Evolutionary conservation across 2,888 invertebrate genomes (phyloP), one percentile per base, ranked within the genome.

Genomic region (Metacarcinus magister): DNA sequence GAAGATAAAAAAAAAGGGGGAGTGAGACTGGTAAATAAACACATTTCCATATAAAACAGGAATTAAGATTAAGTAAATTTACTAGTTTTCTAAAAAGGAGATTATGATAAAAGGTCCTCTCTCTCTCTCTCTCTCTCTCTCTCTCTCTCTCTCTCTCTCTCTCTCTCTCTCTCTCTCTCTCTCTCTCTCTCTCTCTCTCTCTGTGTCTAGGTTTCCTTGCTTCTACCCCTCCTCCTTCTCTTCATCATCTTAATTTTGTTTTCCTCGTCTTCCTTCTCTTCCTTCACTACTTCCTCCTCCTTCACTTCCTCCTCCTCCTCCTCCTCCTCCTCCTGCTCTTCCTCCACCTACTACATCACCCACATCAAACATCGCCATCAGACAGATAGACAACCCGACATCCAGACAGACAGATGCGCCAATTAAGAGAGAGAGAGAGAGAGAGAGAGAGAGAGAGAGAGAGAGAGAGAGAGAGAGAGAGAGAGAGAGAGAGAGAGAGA

Each of bases 111-210:
- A 23, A 19, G n/a, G 5, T n/a, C 1, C 67, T 1, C 67, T 23
- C 67, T 13, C 67, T 23, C 67, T 67, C 67, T 67, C 67, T 67
- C 67, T 67, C 67, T 67, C 67, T 67, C 67, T 67, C 67, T 67
- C 67, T 67, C 67, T 67, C 67, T n/a, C n/a, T 67, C n/a, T 67
- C 67, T 67, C 67, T 67, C n/a, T 67, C n/a, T 67, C 67, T 67
- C 67, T 67, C 67, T n/a, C 67, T n/a, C 67, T n/a, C n/a, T 67
- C 67, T n/a, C n/a, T n/a, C 1, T n/a, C n/a, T 67, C n/a, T n/a
- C 67, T 67, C n/a, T 2, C 7, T 7, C 60, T 60, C 13, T 19
- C 23, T 23, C 60, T 60, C 60, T 23, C 2, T 23, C 60, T 10
- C 5, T 23, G 5, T 46, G 10, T 60, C 60, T 23, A 19, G 2